Base-by-base conservation (phyloP, 2,888 invertebrate species). In the Chesias legatella region DNA sequence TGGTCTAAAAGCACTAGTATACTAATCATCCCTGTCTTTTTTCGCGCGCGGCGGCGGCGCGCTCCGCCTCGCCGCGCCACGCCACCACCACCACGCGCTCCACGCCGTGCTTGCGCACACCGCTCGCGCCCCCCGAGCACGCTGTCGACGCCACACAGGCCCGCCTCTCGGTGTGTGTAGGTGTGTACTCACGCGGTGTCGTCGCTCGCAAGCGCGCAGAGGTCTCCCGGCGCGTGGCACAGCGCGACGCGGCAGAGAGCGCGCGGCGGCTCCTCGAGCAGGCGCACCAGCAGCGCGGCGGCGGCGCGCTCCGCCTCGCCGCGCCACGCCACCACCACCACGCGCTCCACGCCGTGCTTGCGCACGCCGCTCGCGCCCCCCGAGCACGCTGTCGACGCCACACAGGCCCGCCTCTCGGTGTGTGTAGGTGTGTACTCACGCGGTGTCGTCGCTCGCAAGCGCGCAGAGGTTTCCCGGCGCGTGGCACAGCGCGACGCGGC, bases 21-120 rank as follows among this genome's bases (percentile, higher is more conserved):
- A n/a, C n/a, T n/a, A n/a, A n/a, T n/a, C n/a, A n/a, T n/a, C n/a
- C n/a, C n/a, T n/a, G n/a, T n/a, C n/a, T n/a, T n/a, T n/a, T n/a
- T n/a, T n/a, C n/a, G n/a, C n/a, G 94, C 56, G 95, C 95, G 81
- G 94, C 95, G 24, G 95, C 92, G 53, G 93, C 92, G 43, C 90
- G 90, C 9, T 91, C 75, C 42, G 92, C 90, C 34, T 90, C 90
- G 7, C 92, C 94, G 79, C 92, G 94, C 80, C 97, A 97, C 83
- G 94, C 94, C 47, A 97, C 43, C 7, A 67, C 9, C 10, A 34
- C 27, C 2, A 27, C 35, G 28, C 17, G 23, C 34, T 7, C 42
- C 22, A 33, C 32, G 23, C n/a, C n/a, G n/a, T n/a, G n/a, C n/a
- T n/a, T n/a, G n/a, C 32, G 35, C 22, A 24, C 45, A 13, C 38